Base-by-base conservation (phyloP, 1,140 invertebrate genomes). In the Proales similis region DNA sequence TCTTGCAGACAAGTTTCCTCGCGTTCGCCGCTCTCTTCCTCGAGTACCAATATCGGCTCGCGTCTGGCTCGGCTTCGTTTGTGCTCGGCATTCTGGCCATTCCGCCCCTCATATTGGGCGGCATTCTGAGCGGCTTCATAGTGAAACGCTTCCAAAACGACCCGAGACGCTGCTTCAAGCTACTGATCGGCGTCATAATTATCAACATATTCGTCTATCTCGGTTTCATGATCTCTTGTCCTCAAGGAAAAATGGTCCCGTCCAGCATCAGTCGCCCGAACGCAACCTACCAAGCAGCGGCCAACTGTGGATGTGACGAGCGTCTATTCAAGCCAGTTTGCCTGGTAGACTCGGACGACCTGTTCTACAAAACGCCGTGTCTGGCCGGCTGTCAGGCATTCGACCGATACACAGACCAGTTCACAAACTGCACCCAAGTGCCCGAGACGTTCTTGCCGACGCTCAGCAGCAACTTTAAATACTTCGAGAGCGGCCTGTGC, bases 311-410 rank as follows among this genome's bases (percentile, higher is more conserved):
- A 47, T 62, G 57, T 46, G 39, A 62, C 26, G 20, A 62, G 17
- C 45, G 36, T 36, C 24, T 62, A 26, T 62, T 62, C 20, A 62
- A 62, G 36, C 57, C 57, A 46, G 42, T 62, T 19, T 62, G 57
- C 36, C 30, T 57, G 22, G 45, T 42, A n/a, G 36, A 29, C 14
- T 46, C 39, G 19, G 39, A 47, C 38, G 57, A 62, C 6, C 33
- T 32, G 4, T 14, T 33, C 27, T 62, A 22, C 38, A 30, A 46
- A 22, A 20, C 39, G 27, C 20, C 57, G 9, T 62, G 57, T 47
- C 24, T 46, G 4, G 57, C 57, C 17, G 57, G 57, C 12, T 62
- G 57, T 43, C 38, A 47, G 32, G 36, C 24, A 14, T 62, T 26
- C 38, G 43, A 45, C n/a, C 19, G 24, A 33, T 14, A 62, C 26